These are phyloP conservation scores for Oncorhynchus masou DNA, from an alignment of 2,113 vertebrate genomes.

Conservation along the genomic window DNA sequence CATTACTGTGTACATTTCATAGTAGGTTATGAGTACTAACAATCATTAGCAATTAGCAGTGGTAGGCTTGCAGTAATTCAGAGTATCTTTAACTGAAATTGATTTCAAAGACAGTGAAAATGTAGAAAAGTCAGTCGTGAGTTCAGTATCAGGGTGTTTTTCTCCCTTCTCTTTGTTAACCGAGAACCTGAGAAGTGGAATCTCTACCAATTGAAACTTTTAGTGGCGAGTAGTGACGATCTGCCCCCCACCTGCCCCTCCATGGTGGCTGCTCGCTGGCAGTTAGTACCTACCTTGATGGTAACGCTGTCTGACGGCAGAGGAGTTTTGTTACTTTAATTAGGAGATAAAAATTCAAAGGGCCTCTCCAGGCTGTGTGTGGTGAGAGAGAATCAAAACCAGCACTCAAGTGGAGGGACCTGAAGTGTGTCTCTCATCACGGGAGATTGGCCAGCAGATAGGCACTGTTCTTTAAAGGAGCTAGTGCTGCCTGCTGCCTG, in stretches of 20 bases:
- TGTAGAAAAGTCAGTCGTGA: neutral
- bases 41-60: neutral
- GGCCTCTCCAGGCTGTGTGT: slow-evolving; percentile 76
- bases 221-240: slow-evolving; percentile 50
- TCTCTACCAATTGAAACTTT: slow-evolving; percentile 55
- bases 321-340: slow-evolving; percentile 81
- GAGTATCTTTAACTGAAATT: neutral
- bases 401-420: slow-evolving; percentile 64
- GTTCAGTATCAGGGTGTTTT: slow-evolving; percentile 21
- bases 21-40: neutral
- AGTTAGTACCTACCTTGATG: slow-evolving; percentile 76
- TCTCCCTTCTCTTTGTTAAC: slow-evolving; percentile 62
- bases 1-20: neutral
- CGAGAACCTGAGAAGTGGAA: slow-evolving; percentile 45
- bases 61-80: neutral
- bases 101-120: neutral
- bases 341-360: slow-evolving; percentile 80
- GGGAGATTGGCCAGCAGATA: slow-evolving; percentile 72
- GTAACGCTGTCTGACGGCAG: slow-evolving; percentile 69
- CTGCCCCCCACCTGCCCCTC: neutral
- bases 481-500: slow-evolving; percentile 32
- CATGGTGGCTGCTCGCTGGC: slow-evolving; percentile 32
- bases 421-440: slow-evolving; percentile 69
- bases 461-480: slow-evolving; percentile 68
- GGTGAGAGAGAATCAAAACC: slow-evolving; percentile 78